These are phyloP conservation scores for Psittacara wagleri DNA, from an alignment of 2,113 vertebrate genomes.

Conservation along the genomic window DNA sequence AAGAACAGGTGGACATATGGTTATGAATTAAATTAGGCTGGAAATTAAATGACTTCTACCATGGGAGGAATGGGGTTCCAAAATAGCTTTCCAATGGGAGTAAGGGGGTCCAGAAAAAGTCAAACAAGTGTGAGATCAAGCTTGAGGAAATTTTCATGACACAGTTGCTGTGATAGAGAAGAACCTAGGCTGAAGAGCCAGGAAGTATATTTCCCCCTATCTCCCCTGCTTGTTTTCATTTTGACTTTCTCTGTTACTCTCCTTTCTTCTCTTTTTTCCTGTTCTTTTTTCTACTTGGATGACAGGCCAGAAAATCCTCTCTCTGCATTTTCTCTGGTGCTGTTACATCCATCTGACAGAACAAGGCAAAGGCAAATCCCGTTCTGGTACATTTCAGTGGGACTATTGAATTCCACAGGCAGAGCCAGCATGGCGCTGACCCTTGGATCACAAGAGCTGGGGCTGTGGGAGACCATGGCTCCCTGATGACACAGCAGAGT, in stretches of 20 bases:
- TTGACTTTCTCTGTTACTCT: neutral
- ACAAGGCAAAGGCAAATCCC: neutral
- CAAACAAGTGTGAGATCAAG: neutral
- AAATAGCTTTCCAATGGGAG: neutral
- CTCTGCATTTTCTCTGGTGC: neutral
- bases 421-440: neutral
- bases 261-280: neutral
- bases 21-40: neutral
- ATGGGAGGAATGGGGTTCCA: neutral
- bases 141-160: neutral
- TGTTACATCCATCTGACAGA: neutral
- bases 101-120: neutral
- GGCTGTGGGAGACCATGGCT: neutral
- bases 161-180: neutral
- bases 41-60: conserved; percentile 30
- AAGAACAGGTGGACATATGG: neutral
- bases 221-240: neutral
- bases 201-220: neutral
- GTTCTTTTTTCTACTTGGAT: neutral
- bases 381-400: neutral
- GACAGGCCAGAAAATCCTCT: neutral
- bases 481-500: neutral
- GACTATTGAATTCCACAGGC: neutral
- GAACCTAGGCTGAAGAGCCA: neutral
- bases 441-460: neutral